phyloP scores from a whole-genome alignment of 2,113 vertebrate species.

The Engystomops pustulosus region DNA sequence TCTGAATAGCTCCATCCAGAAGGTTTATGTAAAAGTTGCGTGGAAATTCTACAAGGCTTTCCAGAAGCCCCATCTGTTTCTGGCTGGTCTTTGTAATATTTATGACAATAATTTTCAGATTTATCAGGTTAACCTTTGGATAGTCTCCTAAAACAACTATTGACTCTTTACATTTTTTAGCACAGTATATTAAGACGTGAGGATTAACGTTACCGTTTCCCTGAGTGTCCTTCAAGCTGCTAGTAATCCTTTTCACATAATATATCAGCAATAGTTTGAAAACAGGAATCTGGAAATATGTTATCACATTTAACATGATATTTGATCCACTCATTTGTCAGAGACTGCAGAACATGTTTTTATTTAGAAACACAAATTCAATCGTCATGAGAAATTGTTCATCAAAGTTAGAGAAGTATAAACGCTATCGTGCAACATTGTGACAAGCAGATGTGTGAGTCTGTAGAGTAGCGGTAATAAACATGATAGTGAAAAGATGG shows the following conservation, averaged over 20 bases:
- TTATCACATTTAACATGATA: conserved; percentile 50
- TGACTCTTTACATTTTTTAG: conserved; percentile 69
- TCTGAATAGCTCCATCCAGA: conserved; percentile 63
- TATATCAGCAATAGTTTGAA: conserved; percentile 61
- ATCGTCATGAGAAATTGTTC: conserved; percentile 57
- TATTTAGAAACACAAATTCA: conserved; percentile 54
- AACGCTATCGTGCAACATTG: not conserved
- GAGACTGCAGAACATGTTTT: conserved; percentile 50
- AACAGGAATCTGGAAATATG: conserved; percentile 58
- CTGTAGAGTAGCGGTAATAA: not conserved
- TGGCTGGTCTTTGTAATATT: conserved; percentile 73
- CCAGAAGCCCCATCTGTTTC: conserved; percentile 78
- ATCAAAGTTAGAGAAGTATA: conserved; percentile 34
- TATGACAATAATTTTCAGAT: conserved; percentile 73
- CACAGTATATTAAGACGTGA: conserved; percentile 66
- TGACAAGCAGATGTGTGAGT: conserved; percentile 1
- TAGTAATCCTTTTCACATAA: conserved; percentile 60
- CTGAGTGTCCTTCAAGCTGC: conserved; percentile 59
- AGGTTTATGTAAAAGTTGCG: conserved; percentile 69
- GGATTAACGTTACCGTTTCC: conserved; percentile 64
- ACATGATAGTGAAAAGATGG: not conserved
- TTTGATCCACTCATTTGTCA: conserved; percentile 47
- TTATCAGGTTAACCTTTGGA: conserved; percentile 77
- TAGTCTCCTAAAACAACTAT: conserved; percentile 71
- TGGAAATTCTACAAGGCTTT: conserved; percentile 71